Evolutionary conservation across 2,797 vertebrate genomes (phyloP), one percentile per base, ranked within the genome.

Genomic region (Cossypha dichroa): DNA sequence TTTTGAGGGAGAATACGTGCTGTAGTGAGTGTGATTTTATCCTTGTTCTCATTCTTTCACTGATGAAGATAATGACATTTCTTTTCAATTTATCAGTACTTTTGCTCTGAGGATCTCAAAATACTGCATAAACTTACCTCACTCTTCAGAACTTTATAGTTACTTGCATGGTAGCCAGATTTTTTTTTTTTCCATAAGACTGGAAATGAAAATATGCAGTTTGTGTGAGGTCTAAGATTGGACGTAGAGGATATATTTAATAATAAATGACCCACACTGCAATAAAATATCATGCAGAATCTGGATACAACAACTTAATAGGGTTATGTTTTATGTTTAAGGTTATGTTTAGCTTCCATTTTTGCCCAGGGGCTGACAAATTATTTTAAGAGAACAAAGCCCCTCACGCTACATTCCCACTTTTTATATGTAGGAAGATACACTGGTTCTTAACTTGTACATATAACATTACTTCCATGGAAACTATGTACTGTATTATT

Each of bases 61-160:
- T 79, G 59, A 78, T 84, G 16, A 70, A 91, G 52, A 58, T 76
- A 70, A 69, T 80, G 68, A 79, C 23, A 41, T 25, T 29, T 52
- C n/a, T 88, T 86, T 95, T 90, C 55, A 67, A 54, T 88, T 95
- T 59, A 41, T 73, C 66, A 76, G 33, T 85, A 66, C 59, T 76
- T 92, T 85, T 90, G 59, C 55, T 94, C 93, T 95, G 94, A 94
- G 91, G 94, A 95, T 94, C 94, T 97, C 95, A 96, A 96, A 97
- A 86, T 82, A 92, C 67, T 85, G 17, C 26, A 31, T 49, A 79
- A 91, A 87, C 41, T 86, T 59, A 81, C 74, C 59, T 93, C 69
- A 72, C 62, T 70, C 20, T 87, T 95, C 67, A 90, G 77, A 81
- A 85, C 54, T 45, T 97, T 92, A 48, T 76, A 54, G 74, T 66